Percentiles rank a stretch among this genome's conserved stretches.
Conservation (phyloP, 2,113 vertebrate genomes). For the Xenopus laevis region DNA sequence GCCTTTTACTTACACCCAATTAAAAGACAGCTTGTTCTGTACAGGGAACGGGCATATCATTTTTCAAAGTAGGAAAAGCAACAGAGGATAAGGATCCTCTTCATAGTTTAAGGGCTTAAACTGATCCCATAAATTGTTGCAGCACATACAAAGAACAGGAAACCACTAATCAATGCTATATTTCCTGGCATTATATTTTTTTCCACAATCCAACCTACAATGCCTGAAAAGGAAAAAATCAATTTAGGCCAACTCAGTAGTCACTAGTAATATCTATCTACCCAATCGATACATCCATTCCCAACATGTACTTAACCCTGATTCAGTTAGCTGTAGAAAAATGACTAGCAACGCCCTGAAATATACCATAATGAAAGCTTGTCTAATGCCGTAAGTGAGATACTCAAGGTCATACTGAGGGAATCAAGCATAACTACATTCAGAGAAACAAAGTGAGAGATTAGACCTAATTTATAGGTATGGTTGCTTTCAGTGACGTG, state of each 20-base stretch:
- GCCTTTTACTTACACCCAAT: too few species aligned
- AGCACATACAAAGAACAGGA: constrained; percentile 2
- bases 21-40: too few species aligned
- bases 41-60: too few species aligned
- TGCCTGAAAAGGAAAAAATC: not conserved
- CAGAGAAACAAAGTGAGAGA: too few species aligned
- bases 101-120: not conserved
- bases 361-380: not conserved
- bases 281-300: not conserved
- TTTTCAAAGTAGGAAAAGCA: too few species aligned
- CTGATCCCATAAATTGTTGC: constrained; percentile 6
- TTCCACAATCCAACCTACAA: not conserved
- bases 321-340: not conserved
- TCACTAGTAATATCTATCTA: constrained; percentile 3
- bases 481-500: too few species aligned
- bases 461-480: too few species aligned
- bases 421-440: too few species aligned
- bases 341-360: not conserved
- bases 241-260: constrained; percentile 6
- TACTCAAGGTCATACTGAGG: too few species aligned
- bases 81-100: too few species aligned
- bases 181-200: constrained; percentile 17
- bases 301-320: not conserved
- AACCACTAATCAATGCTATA: constrained; percentile 8
- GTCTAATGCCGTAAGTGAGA: too few species aligned